Base-by-base conservation (phyloP, 2,113 vertebrate species). In the Pituophis catenifer region DNA sequence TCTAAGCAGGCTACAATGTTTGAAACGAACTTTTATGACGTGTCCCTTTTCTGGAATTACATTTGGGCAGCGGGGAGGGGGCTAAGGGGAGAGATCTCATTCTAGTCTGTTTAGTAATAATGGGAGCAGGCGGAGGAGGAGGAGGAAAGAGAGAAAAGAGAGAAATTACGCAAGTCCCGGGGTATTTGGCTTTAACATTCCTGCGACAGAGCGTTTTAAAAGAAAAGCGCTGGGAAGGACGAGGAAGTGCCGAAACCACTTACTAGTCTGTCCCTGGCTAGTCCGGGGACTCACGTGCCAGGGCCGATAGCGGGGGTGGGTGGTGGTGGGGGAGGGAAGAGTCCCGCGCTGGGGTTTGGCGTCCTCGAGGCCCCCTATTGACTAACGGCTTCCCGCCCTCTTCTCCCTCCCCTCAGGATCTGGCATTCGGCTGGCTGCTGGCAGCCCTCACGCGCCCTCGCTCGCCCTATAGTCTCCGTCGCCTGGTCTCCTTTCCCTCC, bases 381-480 rank as follows among this genome's bases (percentile, higher is more conserved):
- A 94, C 94, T 95, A 19, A 95, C 15, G 44, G 95, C 90, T 93
- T 96, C 94, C 95, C 95, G 94, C 94, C 95, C 75, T 81, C 33
- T 44, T 93, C 29, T 38, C 26, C 26, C 26, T 17, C 5, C 33
- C 90, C 93, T 93, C 10, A 54, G n/a, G 70, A 52, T 89, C 95
- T 94, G 93, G 29, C 95, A 93, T 94, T 96, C 95, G 94, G 95
- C 95, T 95, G 95, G 96, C 96, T 95, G 96, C 96, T 95, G 10
- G 94, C 81, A 92, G 95, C 92, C 93, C 92, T 94, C 55, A 81
- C 93, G 85, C 95, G 93, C 29, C 70, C 93, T 65, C 94, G 58
- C 86, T 26, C 44, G 21, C 70, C 86, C 90, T 55, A 92, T 85
- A 89, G 87, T 89, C 94, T 90, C 81, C 70, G 86, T 52, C 24